phyloP scores from a whole-genome alignment of 2,113 vertebrate genomes.

The Hydropotes inermis region DNA sequence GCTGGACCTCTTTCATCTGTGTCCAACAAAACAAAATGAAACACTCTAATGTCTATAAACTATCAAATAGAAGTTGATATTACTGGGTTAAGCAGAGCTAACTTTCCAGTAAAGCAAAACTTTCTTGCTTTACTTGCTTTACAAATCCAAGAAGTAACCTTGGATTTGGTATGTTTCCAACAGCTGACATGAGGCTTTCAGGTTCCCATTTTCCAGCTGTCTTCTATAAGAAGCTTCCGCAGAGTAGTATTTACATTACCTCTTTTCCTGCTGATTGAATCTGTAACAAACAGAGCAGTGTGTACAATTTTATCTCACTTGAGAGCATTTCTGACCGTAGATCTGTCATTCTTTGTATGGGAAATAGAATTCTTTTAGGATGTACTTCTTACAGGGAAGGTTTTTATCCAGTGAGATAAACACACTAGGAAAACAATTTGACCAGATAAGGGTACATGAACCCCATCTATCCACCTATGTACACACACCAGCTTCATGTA shows the following conservation, averaged over 20 bases:
- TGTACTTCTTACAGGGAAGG: conserved; percentile 31
- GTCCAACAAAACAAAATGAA: neutral
- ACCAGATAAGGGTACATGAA: neutral
- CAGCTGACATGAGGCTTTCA: conserved; percentile 23
- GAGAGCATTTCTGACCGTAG: conserved; percentile 19
- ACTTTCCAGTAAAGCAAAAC: conserved; percentile 26
- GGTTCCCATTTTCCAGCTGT: neutral
- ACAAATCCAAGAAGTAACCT: neutral
- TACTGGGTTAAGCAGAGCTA: conserved; percentile 8
- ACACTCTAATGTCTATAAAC: neutral
- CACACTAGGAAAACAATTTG: neutral
- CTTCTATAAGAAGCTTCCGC: conserved; percentile 24
- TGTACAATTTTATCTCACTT: conserved; percentile 58
- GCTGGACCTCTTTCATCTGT: neutral
- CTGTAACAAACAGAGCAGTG: conserved; percentile 35
- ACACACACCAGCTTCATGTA: neutral
- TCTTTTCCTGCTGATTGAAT: conserved; percentile 37
- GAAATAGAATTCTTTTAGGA: conserved; percentile 2
- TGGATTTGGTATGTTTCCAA: neutral
- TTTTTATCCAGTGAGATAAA: conserved; percentile 21
- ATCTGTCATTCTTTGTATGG: neutral
- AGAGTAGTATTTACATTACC: conserved; percentile 33
- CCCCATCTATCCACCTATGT: neutral
- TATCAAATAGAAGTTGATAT: conserved; percentile 35
- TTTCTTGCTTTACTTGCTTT: conserved; percentile 12